phyloP scores from a whole-genome alignment of 2,888 invertebrate genomes.

The Ornithoptera priamus region DNA sequence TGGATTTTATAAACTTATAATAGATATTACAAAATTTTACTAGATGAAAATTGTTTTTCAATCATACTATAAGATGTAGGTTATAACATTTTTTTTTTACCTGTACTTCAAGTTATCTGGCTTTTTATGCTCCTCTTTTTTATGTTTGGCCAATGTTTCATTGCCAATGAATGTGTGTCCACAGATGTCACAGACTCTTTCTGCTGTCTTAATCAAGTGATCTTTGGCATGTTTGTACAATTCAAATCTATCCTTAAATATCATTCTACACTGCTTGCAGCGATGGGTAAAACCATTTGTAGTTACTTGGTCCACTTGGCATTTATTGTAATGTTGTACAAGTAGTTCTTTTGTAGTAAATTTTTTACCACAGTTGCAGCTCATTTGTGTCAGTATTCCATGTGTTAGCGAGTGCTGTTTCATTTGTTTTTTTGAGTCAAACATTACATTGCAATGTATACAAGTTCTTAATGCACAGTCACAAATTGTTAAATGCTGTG shows the following conservation, averaged over 20 bases:
- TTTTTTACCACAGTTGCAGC: slow-evolving; percentile 59
- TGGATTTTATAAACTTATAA: too few relatives aligned
- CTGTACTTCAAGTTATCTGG: slow-evolving; percentile 50
- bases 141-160: slow-evolving; percentile 58
- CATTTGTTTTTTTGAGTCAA: slow-evolving; percentile 68
- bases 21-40: neutral
- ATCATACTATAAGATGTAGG: neutral
- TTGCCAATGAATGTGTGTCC: slow-evolving; percentile 55
- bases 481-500: slow-evolving; percentile 65
- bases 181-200: slow-evolving; percentile 63
- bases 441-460: slow-evolving; percentile 57
- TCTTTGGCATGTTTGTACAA: slow-evolving; percentile 64
- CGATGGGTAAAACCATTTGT: slow-evolving; percentile 53
- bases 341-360: slow-evolving; percentile 55
- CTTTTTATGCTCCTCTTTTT: slow-evolving; percentile 52
- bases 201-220: slow-evolving; percentile 57
- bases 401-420: slow-evolving; percentile 59
- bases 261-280: slow-evolving; percentile 66
- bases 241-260: slow-evolving; percentile 58
- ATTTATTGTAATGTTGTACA: slow-evolving; percentile 55
- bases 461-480: slow-evolving; percentile 63
- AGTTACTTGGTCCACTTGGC: slow-evolving; percentile 53
- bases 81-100: slow-evolving; percentile 37
- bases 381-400: slow-evolving; percentile 40
- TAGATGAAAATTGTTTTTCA: neutral